Base-by-base conservation (phyloP, 2,888 invertebrate genomes). In the Homarus gammarus region DNA sequence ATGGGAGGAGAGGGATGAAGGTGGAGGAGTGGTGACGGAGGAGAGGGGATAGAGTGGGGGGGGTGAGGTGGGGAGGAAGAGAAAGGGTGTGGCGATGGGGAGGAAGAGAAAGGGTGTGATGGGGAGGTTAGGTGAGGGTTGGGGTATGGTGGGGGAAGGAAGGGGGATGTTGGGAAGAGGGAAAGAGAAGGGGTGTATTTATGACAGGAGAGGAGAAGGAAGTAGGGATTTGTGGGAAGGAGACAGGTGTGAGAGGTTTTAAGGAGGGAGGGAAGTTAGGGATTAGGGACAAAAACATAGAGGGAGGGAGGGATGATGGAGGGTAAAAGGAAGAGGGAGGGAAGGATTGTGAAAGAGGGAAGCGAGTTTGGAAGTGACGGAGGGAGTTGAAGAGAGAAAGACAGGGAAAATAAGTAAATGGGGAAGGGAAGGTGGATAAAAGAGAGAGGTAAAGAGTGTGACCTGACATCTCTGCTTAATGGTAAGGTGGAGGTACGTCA, bases 11-110 rank as follows among this genome's bases (percentile, higher is more conserved):
- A 72, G 49, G 33, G 44, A n/a, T 51, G 31, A 33, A 33, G 56
- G 56, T 56, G 18, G 61, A 61, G 36, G 31, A 12, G 27, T 61
- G 61, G 81, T 61, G 61, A 81, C 61, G 61, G 81, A 81, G 81
- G 64, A 64, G 64, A 61, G 64, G 81, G 64, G 81, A 81, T 61
- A 81, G 81, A 81, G 81, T 64, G 81, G 64, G 81, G 38, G 68
- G 64, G 81, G 64, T 61, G 38, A 64, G 61, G 81, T 36, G 61
- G 38, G 81, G 38, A 38, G 40, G 68, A 40, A 36, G 31, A 64
- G 68, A 68, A 38, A 44, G 40, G 81, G 61, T 51, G 56, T 27
- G 61, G 81, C 36, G 44, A 44, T 5, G 12, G 44, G 12, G 44
- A 44, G 44, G 12, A 12, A 44, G 44, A 44, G 44, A 44, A 12